phyloP scores from a whole-genome alignment of 53 echinoderm and acorn worm species.

The Actinopyga echinites region DNA sequence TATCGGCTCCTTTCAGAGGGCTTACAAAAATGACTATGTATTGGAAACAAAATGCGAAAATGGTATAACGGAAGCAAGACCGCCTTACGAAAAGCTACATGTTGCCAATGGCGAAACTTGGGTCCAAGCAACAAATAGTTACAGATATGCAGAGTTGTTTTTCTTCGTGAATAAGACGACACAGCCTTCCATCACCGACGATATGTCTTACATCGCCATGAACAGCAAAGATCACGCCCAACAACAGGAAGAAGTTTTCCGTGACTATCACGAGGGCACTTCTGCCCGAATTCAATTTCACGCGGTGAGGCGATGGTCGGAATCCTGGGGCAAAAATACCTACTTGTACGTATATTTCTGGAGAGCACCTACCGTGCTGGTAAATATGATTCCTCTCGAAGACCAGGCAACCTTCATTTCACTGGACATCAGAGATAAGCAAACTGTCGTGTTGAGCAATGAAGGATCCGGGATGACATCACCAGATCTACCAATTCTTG shows the following conservation, averaged over 20 bases:
- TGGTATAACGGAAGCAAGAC: background rate
- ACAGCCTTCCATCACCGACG: conserved; percentile 11
- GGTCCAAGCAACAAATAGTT: no score
- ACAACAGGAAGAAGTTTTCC: background rate
- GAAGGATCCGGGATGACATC: background rate
- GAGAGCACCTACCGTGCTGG: background rate
- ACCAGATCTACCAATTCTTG: background rate
- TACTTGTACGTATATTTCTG: background rate
- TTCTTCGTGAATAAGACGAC: conserved; percentile 14
- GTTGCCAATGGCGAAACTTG: background rate
- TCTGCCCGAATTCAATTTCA: background rate
- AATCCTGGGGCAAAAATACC: background rate
- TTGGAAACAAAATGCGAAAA: background rate
- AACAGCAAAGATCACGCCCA: background rate
- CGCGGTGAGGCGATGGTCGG: background rate
- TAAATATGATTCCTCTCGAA: background rate
- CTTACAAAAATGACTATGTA: background rate
- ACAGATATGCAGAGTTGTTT: background rate
- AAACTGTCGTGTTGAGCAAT: background rate
- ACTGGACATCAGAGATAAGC: background rate
- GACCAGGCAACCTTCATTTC: background rate
- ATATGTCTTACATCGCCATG: background rate
- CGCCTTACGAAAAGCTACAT: no score
- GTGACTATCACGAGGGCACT: background rate
- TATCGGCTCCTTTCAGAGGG: background rate